phyloP scores from a whole-genome alignment of 1,140 invertebrate genomes.

The Zeugodacus cucurbitae region DNA sequence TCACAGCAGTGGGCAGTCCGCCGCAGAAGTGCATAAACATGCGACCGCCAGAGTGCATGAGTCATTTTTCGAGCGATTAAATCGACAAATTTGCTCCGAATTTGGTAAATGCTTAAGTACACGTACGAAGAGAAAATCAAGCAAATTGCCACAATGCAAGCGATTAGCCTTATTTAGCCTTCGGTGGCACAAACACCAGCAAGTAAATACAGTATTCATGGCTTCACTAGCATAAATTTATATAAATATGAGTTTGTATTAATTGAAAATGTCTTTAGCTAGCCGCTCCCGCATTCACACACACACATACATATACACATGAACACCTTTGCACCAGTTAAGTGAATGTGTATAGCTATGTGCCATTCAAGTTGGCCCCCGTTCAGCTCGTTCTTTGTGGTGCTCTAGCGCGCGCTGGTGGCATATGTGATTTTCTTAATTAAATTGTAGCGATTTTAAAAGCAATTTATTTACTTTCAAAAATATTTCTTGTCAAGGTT shows the following conservation, averaged over 20 bases:
- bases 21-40: neutral
- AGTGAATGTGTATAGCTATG: neutral
- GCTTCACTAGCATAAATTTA: neutral
- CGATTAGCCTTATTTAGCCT: constrained; percentile 18
- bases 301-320: neutral
- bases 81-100: constrained; percentile 20
- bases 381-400: neutral
- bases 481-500: constrained; percentile 15
- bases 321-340: neutral
- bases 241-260: neutral
- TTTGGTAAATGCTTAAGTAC: neutral
- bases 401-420: neutral
- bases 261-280: constrained; percentile 8
- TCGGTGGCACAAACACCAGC: neutral
- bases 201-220: neutral
- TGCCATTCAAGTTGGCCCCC: neutral
- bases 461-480: constrained; percentile 6
- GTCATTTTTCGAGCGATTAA: neutral
- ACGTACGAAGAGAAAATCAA: neutral
- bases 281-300: neutral
- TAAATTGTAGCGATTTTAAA: neutral
- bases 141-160: neutral
- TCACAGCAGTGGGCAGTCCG: neutral
- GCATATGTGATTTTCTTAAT: neutral
- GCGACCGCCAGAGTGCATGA: neutral